Evolutionary conservation across 2,113 vertebrate genomes (phyloP).

Genomic region (human): DNA sequence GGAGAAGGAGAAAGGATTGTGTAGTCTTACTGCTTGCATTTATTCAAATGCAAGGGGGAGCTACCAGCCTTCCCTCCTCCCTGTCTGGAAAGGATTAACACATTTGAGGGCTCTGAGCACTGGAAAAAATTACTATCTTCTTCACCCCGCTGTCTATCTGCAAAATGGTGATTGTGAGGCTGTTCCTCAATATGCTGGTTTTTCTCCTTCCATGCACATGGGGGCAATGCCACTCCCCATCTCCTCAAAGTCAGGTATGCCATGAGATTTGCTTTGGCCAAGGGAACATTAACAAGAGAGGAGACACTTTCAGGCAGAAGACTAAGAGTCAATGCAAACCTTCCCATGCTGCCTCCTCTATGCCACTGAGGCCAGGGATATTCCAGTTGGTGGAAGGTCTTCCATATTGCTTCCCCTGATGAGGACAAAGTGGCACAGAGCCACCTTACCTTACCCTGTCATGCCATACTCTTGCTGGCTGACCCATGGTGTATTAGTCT

Average conservation of each 20-base stretch:
- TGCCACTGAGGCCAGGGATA: neutral
- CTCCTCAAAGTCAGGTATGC: neutral
- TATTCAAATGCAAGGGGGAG: neutral
- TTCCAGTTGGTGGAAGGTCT: neutral
- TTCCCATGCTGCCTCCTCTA: too few species aligned
- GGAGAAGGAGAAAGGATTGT: neutral
- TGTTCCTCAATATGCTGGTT: rapidly evolving
- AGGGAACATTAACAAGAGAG: neutral
- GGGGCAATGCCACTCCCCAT: too few species aligned
- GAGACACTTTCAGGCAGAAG: neutral
- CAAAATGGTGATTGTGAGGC: too few species aligned
- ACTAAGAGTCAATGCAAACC: neutral
- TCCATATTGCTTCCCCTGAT: neutral
- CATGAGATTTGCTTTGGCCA: neutral
- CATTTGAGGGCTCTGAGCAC: neutral
- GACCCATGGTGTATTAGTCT: too few species aligned
- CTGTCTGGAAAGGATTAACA: neutral
- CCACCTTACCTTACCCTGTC: rapidly evolving
- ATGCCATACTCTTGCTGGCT: neutral
- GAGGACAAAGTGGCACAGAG: neutral
- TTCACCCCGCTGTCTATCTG: neutral
- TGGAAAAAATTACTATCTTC: neutral
- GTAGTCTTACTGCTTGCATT: neutral
- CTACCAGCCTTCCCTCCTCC: neutral
- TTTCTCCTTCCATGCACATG: neutral